These are phyloP conservation scores for Thunnus thynnus DNA, from an alignment of 2,113 vertebrate species.

Conservation along the genomic window DNA sequence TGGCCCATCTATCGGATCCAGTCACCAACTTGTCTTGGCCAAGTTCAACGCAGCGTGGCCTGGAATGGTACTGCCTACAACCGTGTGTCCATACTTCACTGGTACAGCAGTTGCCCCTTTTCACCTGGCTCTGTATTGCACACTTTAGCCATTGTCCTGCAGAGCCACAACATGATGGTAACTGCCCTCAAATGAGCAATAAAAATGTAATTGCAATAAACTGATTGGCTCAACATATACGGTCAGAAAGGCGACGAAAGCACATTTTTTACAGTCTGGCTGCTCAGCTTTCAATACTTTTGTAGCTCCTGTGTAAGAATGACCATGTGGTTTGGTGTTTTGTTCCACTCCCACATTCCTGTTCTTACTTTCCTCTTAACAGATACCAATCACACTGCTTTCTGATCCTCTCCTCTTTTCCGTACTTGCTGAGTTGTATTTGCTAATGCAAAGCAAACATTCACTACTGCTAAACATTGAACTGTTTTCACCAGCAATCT, in stretches of 20 bases:
- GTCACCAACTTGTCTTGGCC: constrained; percentile 57
- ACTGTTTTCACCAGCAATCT: not conserved
- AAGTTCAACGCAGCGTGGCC: constrained; percentile 28
- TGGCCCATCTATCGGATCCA: constrained; percentile 76
- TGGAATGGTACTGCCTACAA: constrained; percentile 19
- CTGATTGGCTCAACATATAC: constrained; percentile 45
- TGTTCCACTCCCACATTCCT: constrained; percentile 63
- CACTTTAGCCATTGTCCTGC: constrained; percentile 9
- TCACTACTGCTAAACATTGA: constrained; percentile 3
- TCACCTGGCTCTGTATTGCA: constrained; percentile 16
- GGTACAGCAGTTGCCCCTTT: constrained; percentile 31
- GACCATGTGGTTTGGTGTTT: constrained; percentile 52
- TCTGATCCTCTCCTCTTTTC: constrained; percentile 32
- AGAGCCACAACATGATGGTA: constrained; percentile 28
- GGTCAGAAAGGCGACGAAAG: constrained; percentile 29
- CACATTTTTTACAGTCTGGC: constrained; percentile 23
- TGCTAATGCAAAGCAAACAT: constrained; percentile 34
- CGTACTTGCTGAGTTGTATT: constrained; percentile 34
- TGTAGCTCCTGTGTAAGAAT: constrained; percentile 24
- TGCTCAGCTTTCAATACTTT: constrained; percentile 38
- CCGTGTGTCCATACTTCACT: constrained; percentile 1
- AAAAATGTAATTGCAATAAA: constrained; percentile 60
- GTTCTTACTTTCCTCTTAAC: constrained; percentile 41
- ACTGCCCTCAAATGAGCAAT: constrained; percentile 59
- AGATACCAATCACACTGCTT: constrained; percentile 21